These are phyloP conservation scores for Synergus japonicus DNA, from an alignment of 2,888 invertebrate species.

Conservation along the genomic window DNA sequence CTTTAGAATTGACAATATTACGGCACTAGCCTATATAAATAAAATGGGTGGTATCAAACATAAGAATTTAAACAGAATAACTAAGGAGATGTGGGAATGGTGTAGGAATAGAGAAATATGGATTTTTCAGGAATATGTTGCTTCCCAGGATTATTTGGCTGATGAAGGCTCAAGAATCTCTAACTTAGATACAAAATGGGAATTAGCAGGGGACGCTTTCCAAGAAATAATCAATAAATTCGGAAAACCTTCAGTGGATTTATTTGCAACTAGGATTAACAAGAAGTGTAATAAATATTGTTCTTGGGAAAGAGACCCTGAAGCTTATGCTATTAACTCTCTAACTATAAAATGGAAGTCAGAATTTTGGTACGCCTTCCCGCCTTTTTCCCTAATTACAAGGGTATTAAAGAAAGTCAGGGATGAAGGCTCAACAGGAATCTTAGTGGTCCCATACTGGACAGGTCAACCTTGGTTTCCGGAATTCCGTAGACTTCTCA, in stretches of 20 bases:
- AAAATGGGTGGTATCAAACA: constrained; percentile 56
- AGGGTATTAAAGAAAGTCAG: constrained; percentile 51
- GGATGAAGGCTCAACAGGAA: constrained; percentile 61
- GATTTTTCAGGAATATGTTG: constrained; percentile 50
- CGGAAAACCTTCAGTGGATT: constrained; percentile 50
- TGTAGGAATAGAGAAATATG: constrained; percentile 49
- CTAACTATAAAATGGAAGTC: constrained; percentile 44
- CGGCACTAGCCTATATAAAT: constrained; percentile 55
- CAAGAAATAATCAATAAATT: constrained; percentile 41
- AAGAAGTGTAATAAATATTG: constrained; percentile 50
- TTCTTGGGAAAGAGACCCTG: constrained; percentile 43
- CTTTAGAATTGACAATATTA: constrained; percentile 53
- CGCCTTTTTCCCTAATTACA: constrained; percentile 54
- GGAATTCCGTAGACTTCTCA: constrained; percentile 45
- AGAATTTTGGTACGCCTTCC: constrained; percentile 61
- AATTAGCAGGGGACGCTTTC: constrained; percentile 45
- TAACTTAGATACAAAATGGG: constrained; percentile 54
- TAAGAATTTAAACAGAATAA: constrained; percentile 51
- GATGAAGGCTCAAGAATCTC: constrained; percentile 48
- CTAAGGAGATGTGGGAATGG: constrained; percentile 50
- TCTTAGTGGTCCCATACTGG: constrained; percentile 65
- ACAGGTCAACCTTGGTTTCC: constrained; percentile 65
- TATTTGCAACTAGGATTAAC: constrained; percentile 54
- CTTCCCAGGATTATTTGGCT: constrained; percentile 49
- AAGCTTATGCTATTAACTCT: constrained; percentile 43